Base-by-base conservation (phyloP, 2,888 invertebrate species). In the Eumerus sabulonum region DNA sequence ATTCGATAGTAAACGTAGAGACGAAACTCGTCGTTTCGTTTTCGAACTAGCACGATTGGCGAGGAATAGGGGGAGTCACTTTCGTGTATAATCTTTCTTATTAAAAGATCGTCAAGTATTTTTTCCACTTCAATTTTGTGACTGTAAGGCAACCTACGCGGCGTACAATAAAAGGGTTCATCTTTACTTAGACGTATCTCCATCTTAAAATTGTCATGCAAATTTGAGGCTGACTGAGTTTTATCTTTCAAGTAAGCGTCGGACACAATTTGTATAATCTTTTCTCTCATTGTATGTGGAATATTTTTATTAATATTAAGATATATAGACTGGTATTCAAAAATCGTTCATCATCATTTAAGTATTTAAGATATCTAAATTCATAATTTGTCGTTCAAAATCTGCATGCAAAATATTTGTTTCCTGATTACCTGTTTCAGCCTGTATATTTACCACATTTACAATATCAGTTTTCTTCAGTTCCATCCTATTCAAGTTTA, bases 51-150 rank as follows among this genome's bases (percentile, higher is more conserved):
- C 7, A 73, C 79, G 51, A 66, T 60, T 9, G 79, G 68, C 7
- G 73, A 79, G 1, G 73, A 57, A 51, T 63, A 82, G 3, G 76
- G 63, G 1, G 81, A 82, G 16, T 68, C 40, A 48, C 72, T 79
- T 19, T 36, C 60, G 9, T 70, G 18, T 16, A 82, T 82, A n/a
- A 72, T 70, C 1, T 47, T 47, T 47, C 17, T 17, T 47, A 17
- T 16, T 36, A 36, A 36, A 36, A 51, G 27, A 50, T 50, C 27
- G 27, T 50, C 48, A 50, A 50, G 48, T n/a, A 50, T 13, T 68
- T 53, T 13, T 53, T 27, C n/a, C 76, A 50, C 18, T n/a, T 64
- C 56, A 9, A 36, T 40, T 16, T 64, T 68, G 14, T 81, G 67
- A 13, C 19, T 17, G 48, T 57, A 73, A 9, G 82, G 71, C 16